phyloP scores from a whole-genome alignment of 1,140 invertebrate species.

The Penaeus chinensis region DNA sequence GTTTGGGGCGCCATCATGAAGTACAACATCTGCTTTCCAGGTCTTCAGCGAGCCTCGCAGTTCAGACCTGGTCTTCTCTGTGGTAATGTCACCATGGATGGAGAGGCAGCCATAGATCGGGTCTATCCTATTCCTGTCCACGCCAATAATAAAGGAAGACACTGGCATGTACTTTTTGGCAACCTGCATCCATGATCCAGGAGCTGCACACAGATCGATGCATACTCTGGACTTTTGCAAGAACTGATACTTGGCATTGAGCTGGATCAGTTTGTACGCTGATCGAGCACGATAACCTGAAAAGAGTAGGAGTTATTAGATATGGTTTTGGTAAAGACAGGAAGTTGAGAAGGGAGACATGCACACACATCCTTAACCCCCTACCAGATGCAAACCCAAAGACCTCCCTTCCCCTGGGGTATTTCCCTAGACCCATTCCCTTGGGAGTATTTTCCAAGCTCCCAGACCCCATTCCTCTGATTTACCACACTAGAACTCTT shows the following conservation, averaged over 20 bases:
- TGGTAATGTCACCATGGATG: conserved; percentile 95
- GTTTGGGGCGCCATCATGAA: conserved; percentile 99
- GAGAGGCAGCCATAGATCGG: conserved; percentile 90
- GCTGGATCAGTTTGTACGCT: conserved; percentile 97
- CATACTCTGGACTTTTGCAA: conserved; percentile 95
- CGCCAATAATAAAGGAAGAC: conserved; percentile 92
- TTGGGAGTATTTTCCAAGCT: too few species aligned
- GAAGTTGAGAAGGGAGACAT: too few species aligned
- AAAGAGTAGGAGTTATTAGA: background rate
- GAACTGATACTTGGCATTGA: conserved; percentile 98
- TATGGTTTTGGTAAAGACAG: too few species aligned
- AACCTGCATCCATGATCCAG: conserved; percentile 99
- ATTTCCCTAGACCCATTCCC: too few species aligned
- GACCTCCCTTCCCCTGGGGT: too few species aligned
- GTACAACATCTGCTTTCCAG: conserved; percentile 96
- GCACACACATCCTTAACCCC: too few species aligned
- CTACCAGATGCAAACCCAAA: too few species aligned
- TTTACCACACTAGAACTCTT: too few species aligned
- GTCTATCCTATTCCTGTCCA: conserved; percentile 97
- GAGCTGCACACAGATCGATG: conserved; percentile 98
- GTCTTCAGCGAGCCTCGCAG: conserved; percentile 88
- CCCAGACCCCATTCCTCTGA: too few species aligned
- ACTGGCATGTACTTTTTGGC: conserved; percentile 97
- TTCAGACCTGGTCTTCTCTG: conserved; percentile 80
- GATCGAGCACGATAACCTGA: conserved; percentile 87